Evolutionary conservation across 2,113 vertebrate species (phyloP).

Genomic region (Sitta europaea): DNA sequence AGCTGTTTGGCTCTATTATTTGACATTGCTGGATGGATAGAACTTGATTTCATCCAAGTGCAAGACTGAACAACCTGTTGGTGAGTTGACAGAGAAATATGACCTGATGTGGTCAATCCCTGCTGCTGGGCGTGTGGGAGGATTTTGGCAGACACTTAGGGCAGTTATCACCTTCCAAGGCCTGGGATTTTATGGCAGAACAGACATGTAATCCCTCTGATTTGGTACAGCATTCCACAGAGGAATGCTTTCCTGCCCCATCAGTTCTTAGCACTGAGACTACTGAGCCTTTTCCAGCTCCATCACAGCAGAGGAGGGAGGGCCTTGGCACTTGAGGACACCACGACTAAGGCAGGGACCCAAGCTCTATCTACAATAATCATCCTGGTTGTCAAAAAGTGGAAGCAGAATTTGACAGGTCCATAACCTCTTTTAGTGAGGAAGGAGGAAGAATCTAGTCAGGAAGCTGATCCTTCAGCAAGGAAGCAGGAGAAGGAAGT

Average conservation of each 20-base stretch:
- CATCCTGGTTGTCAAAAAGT: background rate
- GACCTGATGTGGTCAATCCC: background rate
- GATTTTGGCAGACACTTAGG: background rate
- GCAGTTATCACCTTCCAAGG: background rate
- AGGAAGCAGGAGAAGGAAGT: background rate
- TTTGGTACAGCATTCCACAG: background rate
- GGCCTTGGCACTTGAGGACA: background rate
- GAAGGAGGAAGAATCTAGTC: background rate
- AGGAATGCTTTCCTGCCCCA: background rate
- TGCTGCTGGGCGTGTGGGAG: background rate
- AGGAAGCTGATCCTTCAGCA: background rate
- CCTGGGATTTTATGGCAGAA: background rate
- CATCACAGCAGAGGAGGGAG: background rate
- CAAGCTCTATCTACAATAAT: background rate
- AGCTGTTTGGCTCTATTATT: background rate
- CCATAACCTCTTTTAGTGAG: background rate
- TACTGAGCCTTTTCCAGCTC: background rate
- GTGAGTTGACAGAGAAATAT: background rate
- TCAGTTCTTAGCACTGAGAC: background rate
- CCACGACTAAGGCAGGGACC: background rate
- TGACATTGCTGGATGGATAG: background rate
- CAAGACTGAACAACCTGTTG: background rate
- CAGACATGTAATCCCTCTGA: background rate
- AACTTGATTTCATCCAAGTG: background rate
- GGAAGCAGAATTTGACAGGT: background rate